Percentiles rank a stretch among this genome's conserved stretches.
phyloP scores from a whole-genome alignment of 2,113 vertebrate species.

The Gasterosteus nipponicus region DNA sequence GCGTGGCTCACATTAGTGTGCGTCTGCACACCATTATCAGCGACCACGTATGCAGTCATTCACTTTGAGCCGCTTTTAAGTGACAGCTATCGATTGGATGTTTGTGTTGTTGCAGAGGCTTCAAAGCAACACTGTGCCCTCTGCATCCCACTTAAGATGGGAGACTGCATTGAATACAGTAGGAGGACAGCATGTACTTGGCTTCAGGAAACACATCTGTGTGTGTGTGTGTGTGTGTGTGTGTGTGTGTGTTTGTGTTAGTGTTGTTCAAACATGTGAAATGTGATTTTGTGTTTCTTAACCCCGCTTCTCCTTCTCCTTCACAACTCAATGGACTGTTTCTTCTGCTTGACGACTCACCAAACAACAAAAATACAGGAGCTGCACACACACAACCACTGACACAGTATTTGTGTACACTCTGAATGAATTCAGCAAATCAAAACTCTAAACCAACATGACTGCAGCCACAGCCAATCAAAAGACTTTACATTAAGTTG shows the following conservation, averaged over 20 bases:
- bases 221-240: constrained; percentile 21
- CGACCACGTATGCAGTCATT: constrained; percentile 51
- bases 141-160: constrained; percentile 56
- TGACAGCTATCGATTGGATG: constrained; percentile 73
- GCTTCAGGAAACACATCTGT: constrained; percentile 25
- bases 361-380: not conserved
- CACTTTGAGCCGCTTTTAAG: constrained; percentile 71
- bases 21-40: constrained; percentile 50
- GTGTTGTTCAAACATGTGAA: not conserved
- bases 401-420: not conserved
- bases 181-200: constrained; percentile 38
- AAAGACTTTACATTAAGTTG: no score
- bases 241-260: constrained; percentile 20
- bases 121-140: constrained; percentile 65
- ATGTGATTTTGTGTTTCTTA: not conserved
- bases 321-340: constrained; percentile 16
- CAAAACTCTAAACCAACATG: not conserved
- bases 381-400: not conserved
- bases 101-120: constrained; percentile 63
- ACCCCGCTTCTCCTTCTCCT: constrained; percentile 20
- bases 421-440: not conserved
- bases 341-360: constrained; percentile 25
- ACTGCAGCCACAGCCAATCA: not conserved
- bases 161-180: constrained; percentile 47
- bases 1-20: constrained; percentile 30